Evolutionary conservation across 2,888 invertebrate species (phyloP).

Genomic region (Altica lythri): DNA sequence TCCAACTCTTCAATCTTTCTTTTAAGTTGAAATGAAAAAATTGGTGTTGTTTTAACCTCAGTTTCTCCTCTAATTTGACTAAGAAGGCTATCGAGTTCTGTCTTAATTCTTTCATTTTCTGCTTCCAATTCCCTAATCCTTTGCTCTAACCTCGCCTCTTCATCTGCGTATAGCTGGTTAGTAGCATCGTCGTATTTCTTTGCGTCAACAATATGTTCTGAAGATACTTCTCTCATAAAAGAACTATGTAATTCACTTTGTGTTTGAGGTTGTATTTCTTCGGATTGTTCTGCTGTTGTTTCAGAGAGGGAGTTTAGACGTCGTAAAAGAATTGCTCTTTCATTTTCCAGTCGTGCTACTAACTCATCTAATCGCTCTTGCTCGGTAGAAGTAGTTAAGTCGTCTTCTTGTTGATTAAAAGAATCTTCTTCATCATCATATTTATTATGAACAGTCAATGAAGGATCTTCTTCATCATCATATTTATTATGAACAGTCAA

Average conservation of each 20-base stretch:
- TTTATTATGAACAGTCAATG: too few relatives aligned
- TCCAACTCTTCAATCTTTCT: too few relatives aligned
- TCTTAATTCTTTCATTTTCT: conserved; percentile 37
- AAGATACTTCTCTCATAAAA: conserved; percentile 36
- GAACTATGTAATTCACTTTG: conserved; percentile 32
- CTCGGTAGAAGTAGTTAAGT: conserved; percentile 15
- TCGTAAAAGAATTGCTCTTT: conserved; percentile 28
- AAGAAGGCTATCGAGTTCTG: conserved; percentile 31
- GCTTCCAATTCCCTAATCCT: conserved; percentile 40
- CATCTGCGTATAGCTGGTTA: conserved; percentile 38
- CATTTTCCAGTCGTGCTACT: conserved; percentile 30
- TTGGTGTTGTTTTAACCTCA: too few relatives aligned
- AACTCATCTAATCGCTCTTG: conserved; percentile 25
- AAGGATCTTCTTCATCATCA: too few relatives aligned
- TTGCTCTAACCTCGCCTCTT: conserved; percentile 38
- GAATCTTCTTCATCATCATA: not conserved
- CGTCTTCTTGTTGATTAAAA: not conserved
- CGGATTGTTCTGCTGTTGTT: conserved; percentile 21
- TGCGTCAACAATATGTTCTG: conserved; percentile 17
- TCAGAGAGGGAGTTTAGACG: conserved; percentile 32
- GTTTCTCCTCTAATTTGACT: conserved; percentile 30
- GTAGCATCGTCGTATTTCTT: conserved; percentile 39
- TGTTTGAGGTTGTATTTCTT: conserved; percentile 27
- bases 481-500: too few relatives aligned
- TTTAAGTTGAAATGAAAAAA: too few relatives aligned